These are phyloP conservation scores for Acropora yongei DNA, from an alignment of 64 coral and sea anemone species.

Conservation along the genomic window DNA sequence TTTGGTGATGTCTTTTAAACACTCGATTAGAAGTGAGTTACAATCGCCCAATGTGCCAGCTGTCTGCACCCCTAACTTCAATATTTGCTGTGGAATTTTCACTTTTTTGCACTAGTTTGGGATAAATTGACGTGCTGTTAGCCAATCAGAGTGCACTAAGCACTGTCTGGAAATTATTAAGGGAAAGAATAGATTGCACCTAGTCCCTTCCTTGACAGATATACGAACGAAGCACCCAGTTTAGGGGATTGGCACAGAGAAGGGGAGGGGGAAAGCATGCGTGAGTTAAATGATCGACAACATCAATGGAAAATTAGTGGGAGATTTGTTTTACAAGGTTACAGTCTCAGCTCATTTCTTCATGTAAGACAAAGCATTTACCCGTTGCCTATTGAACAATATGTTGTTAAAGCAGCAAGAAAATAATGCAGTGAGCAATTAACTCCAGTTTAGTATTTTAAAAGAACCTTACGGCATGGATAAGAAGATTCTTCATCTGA, in stretches of 20 bases:
- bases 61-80: background rate
- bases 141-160: background rate
- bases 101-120: background rate
- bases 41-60: background rate
- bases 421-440: background rate
- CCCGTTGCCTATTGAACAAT: background rate
- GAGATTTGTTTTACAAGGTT: background rate
- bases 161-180: background rate
- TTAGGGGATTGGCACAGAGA: conserved; percentile 1
- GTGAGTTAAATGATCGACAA: background rate
- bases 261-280: background rate
- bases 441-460: conserved; percentile 1
- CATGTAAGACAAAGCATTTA: background rate
- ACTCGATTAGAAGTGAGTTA: background rate
- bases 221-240: background rate
- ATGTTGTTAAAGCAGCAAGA: background rate
- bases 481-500: background rate
- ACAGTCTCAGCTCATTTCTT: background rate
- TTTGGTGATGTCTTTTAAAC: background rate
- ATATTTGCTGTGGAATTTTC: background rate
- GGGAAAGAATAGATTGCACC: background rate
- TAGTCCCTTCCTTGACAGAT: background rate
- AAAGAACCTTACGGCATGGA: background rate
- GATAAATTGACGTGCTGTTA: background rate
- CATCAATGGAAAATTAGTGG: background rate